These are phyloP conservation scores for Chanos chanos DNA, from an alignment of 2,797 vertebrate species.

Conservation along the genomic window DNA sequence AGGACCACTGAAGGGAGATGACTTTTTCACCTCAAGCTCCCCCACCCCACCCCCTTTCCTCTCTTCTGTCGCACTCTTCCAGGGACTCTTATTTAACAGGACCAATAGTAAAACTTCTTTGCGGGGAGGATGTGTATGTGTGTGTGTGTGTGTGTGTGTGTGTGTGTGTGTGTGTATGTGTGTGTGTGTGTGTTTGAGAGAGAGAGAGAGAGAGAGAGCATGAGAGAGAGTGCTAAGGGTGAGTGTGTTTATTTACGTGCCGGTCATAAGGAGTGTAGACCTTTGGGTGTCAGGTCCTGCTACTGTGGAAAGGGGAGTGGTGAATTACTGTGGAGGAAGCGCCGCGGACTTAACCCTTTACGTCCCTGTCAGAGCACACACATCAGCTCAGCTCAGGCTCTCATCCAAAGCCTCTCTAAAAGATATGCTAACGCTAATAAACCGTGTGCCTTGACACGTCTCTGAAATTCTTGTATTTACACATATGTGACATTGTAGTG, in stretches of 20 bases:
- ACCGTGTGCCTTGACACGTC: too few species aligned
- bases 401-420: too few species aligned
- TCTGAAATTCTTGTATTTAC: too few species aligned
- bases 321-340: background rate
- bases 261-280: slow-evolving; percentile 32
- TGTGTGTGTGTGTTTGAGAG: too few species aligned
- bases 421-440: too few species aligned
- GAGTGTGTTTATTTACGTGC: slow-evolving; percentile 46
- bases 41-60: slow-evolving; percentile 30
- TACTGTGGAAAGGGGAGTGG: slow-evolving; percentile 8
- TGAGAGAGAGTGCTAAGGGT: slow-evolving; percentile 13
- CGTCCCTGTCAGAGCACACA: background rate
- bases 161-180: background rate
- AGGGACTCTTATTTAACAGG: slow-evolving; percentile 44
- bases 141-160: background rate
- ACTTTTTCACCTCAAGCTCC: slow-evolving; percentile 48
- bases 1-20: slow-evolving; percentile 30
- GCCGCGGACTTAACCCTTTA: slow-evolving; percentile 6
- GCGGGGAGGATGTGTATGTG: too few species aligned
- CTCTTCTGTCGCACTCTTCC: slow-evolving; percentile 33
- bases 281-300: slow-evolving; percentile 16
- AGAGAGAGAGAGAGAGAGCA: background rate
- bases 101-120: slow-evolving; percentile 45
- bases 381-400: background rate
- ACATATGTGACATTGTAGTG: too few species aligned